Conservation (phyloP, 1,140 invertebrate species). For the Drosophila punjabiensis region DNA sequence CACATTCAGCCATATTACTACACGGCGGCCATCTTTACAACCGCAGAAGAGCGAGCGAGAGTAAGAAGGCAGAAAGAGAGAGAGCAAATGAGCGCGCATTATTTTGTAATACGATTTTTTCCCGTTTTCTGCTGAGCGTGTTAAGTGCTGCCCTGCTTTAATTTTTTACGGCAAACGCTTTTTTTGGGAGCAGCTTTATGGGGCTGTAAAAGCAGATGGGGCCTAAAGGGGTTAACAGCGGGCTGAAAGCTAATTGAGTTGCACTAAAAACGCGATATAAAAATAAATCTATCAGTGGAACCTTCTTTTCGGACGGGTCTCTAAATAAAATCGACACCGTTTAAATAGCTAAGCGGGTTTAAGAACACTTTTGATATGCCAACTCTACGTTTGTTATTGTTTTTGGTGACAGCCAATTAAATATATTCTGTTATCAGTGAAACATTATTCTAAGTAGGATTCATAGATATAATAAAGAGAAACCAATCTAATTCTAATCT, state of each 20-base stretch:
- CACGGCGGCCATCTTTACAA: slow-evolving; percentile 81
- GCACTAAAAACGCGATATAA: slow-evolving; percentile 40
- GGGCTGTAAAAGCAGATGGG: slow-evolving; percentile 46
- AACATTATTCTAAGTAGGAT: background rate
- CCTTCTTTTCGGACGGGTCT: background rate
- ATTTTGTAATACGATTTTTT: slow-evolving; percentile 73
- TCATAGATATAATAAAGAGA: too few species aligned
- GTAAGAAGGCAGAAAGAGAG: slow-evolving; percentile 25
- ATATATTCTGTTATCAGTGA: background rate
- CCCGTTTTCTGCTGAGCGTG: slow-evolving; percentile 48
- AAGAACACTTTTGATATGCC: background rate
- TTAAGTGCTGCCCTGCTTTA: slow-evolving; percentile 76
- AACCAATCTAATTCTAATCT: too few species aligned
- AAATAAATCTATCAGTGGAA: slow-evolving; percentile 18
- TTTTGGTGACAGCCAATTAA: background rate
- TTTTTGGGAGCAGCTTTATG: slow-evolving; percentile 63
- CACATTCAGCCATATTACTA: slow-evolving; percentile 75
- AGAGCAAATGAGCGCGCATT: slow-evolving; percentile 54
- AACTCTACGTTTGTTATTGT: background rate
- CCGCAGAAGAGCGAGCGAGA: slow-evolving; percentile 40
- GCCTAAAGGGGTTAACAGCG: slow-evolving; percentile 39
- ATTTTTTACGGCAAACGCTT: slow-evolving; percentile 68
- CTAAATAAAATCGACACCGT: background rate
- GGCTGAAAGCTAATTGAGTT: slow-evolving; percentile 41
- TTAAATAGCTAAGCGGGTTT: background rate